Percentiles rank a stretch among this genome's conserved stretches.
These are phyloP conservation scores for Pseudorhombus dupliciocellatus DNA, from an alignment of 2,113 vertebrate species.

Conservation along the genomic window DNA sequence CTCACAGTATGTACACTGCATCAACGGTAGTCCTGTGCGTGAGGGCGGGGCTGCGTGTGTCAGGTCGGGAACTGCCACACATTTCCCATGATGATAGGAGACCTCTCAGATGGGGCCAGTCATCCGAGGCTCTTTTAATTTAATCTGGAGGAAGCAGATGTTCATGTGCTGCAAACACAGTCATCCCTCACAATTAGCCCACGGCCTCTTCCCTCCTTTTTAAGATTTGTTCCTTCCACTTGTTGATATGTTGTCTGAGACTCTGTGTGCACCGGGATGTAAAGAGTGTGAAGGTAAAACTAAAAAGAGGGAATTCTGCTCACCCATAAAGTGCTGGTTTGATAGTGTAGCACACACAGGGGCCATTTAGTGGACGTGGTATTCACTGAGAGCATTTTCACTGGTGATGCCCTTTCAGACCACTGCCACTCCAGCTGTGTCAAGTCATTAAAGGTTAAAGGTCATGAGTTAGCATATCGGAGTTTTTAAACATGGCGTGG, in stretches of 20 bases:
- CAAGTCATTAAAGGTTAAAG: too few relatives aligned
- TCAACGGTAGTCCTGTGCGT: neutral
- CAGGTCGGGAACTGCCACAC: constrained; percentile 14
- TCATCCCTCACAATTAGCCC: constrained; percentile 53
- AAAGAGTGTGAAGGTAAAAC: too few relatives aligned
- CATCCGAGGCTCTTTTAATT: constrained; percentile 53
- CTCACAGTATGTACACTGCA: neutral
- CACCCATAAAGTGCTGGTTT: too few relatives aligned
- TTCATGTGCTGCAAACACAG: constrained; percentile 37
- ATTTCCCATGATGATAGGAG: constrained; percentile 28
- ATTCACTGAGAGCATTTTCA: too few relatives aligned
- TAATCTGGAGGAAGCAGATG: constrained; percentile 73
- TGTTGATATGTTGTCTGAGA: constrained; percentile 37
- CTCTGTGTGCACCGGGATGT: neutral
- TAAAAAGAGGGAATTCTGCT: constrained; percentile 3
- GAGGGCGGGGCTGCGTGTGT: constrained; percentile 12
- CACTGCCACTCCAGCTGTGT: too few relatives aligned
- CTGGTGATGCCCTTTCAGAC: too few relatives aligned
- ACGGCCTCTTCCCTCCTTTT: constrained; percentile 15
- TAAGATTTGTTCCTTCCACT: constrained; percentile 36
- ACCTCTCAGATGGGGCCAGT: constrained; percentile 48
- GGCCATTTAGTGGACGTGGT: too few relatives aligned
- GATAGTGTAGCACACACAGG: too few relatives aligned
- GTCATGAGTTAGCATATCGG: too few relatives aligned
- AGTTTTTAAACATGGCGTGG: too few relatives aligned